Evolutionary conservation across 2,888 invertebrate species (phyloP).

Genomic region (Acanthosoma haemorrhoidale): DNA sequence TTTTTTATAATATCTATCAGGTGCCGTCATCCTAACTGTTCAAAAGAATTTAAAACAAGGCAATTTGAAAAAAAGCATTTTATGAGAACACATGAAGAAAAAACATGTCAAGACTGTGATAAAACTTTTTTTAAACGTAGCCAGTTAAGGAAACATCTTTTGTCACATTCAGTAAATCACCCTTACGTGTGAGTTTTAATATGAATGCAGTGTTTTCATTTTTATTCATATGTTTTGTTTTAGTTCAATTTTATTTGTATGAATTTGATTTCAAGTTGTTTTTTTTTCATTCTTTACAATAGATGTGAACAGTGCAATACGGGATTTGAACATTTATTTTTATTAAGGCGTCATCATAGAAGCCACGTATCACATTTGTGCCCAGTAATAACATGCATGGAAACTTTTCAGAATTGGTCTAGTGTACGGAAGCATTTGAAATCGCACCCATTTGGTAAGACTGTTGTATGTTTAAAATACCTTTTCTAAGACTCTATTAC

Average conservation of each 20-base stretch:
- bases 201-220: not conserved
- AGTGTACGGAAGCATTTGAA: slow-evolving; percentile 30
- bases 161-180: slow-evolving; percentile 22
- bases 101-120: slow-evolving; percentile 29
- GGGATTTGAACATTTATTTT: slow-evolving; percentile 16
- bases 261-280: not conserved
- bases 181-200: not conserved
- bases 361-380: slow-evolving; percentile 28
- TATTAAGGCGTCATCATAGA: slow-evolving; percentile 31
- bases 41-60: slow-evolving; percentile 23
- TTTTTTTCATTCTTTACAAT: not conserved
- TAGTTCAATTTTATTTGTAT: not conserved
- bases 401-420: slow-evolving; percentile 21
- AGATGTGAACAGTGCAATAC: slow-evolving; percentile 29
- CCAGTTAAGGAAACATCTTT: slow-evolving; percentile 32
- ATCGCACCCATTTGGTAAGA: slow-evolving; percentile 25
- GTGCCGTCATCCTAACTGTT: slow-evolving; percentile 28
- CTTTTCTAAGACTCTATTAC: not conserved
- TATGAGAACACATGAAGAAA: slow-evolving; percentile 26
- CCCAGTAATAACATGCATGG: slow-evolving; percentile 12
- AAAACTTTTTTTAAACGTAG: slow-evolving; percentile 22
- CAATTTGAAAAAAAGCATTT: slow-evolving; percentile 32
- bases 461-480: not conserved
- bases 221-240: not conserved
- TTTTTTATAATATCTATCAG: not conserved